Conservation (phyloP, 2,888 invertebrate genomes). For the Drosophila subsilvestris region DNA sequence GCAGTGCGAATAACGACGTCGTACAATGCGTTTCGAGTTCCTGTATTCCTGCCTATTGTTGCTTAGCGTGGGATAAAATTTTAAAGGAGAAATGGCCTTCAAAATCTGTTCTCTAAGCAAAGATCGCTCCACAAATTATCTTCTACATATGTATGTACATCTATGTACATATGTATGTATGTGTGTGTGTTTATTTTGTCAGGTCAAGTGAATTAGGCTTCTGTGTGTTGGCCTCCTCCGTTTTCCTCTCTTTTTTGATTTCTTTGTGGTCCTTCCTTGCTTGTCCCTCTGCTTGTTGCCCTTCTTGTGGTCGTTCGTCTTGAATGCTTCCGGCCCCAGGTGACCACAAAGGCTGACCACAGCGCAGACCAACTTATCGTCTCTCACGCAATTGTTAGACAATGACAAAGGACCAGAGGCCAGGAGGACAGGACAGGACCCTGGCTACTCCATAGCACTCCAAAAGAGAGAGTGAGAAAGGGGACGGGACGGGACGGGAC, state of each 20-base stretch:
- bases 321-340: slow-evolving; percentile 66
- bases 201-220: slow-evolving; percentile 36
- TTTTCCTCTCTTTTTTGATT: slow-evolving; percentile 1
- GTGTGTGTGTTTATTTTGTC: slow-evolving; percentile 6
- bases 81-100: slow-evolving; percentile 33
- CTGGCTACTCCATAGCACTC: neutral
- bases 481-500: neutral
- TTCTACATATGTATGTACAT: neutral
- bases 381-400: slow-evolving; percentile 72
- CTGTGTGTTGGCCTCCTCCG: neutral
- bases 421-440: neutral
- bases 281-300: slow-evolving; percentile 5
- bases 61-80: slow-evolving; percentile 45
- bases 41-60: slow-evolving; percentile 24
- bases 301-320: slow-evolving; percentile 52
- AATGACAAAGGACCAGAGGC: slow-evolving; percentile 51
- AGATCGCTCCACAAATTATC: slow-evolving; percentile 6
- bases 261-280: neutral
- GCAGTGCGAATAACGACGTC: no score
- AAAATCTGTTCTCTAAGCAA: slow-evolving; percentile 36
- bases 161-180: no score
- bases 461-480: slow-evolving; percentile 6
- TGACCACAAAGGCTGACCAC: slow-evolving; percentile 74
- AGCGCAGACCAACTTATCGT: slow-evolving; percentile 32
- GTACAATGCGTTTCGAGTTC: slow-evolving; percentile 25